phyloP scores from a whole-genome alignment of 2,888 invertebrate species.

The Eugnorisma glareosa region DNA sequence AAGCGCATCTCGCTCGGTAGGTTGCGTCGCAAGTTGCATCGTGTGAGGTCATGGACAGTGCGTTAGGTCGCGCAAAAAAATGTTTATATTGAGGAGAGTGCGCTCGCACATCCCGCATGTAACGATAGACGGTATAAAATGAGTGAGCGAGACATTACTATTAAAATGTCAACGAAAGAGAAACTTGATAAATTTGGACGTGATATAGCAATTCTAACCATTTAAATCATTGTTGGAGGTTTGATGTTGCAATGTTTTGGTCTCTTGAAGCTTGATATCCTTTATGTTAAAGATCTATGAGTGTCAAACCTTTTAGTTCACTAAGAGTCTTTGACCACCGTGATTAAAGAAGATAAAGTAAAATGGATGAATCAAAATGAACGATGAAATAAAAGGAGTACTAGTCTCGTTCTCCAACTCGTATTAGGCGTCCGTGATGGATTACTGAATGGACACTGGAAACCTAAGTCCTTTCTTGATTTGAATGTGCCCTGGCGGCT shows the following conservation, averaged over 20 bases:
- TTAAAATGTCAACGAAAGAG: not conserved
- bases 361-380: not conserved
- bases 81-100: not conserved
- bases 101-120: not conserved
- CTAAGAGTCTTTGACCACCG: not conserved
- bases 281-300: conserved; percentile 41
- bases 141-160: not conserved
- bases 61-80: not conserved
- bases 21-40: not conserved
- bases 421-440: too few species aligned
- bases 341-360: not conserved
- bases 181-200: not conserved
- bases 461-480: too few species aligned
- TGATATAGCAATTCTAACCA: not conserved
- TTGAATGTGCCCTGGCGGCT: too few species aligned
- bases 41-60: not conserved
- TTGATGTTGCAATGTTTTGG: conserved; percentile 44
- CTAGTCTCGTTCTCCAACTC: too few species aligned
- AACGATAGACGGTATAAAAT: fast-evolving
- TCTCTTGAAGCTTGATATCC: conserved; percentile 49
- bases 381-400: not conserved
- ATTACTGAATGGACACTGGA: too few species aligned
- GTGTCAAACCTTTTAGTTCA: conserved; percentile 27
- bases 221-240: conserved; percentile 6
- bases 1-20: not conserved